Conservation (phyloP, 2,888 invertebrate species). For the Helicoverpa assulta region DNA sequence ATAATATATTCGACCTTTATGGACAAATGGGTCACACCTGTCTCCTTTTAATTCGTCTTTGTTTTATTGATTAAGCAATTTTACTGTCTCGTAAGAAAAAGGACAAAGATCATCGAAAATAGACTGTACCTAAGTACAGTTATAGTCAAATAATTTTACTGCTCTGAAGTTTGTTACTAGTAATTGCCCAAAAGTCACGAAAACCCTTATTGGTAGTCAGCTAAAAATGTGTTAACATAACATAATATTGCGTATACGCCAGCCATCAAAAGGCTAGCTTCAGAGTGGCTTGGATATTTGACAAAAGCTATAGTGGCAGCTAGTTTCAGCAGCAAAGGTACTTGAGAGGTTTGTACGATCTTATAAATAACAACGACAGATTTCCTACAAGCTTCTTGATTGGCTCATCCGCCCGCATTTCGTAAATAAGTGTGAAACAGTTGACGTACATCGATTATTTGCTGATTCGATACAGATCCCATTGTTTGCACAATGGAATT, state of each 20-base stretch:
- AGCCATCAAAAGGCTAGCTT: too few species aligned
- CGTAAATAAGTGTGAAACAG: slow-evolving; percentile 20
- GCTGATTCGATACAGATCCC: slow-evolving; percentile 23
- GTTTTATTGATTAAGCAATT: slow-evolving; percentile 5
- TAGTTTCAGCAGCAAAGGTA: too few species aligned
- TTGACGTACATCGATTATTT: slow-evolving; percentile 26
- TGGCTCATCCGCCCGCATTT: neutral
- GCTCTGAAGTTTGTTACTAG: too few species aligned
- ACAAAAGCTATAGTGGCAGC: too few species aligned
- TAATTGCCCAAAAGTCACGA: neutral
- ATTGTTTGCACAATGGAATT: slow-evolving; percentile 2
- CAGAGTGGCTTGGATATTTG: too few species aligned
- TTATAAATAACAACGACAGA: neutral
- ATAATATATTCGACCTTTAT: slow-evolving; percentile 9
- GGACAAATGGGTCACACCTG: slow-evolving; percentile 6
- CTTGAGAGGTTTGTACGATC: too few species aligned
- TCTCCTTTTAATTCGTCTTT: neutral
- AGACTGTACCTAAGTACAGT: too few species aligned
- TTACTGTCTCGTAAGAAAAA: neutral
- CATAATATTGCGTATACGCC: too few species aligned
- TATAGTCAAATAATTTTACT: too few species aligned
- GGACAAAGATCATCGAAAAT: neutral
- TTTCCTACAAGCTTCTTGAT: slow-evolving; percentile 2
- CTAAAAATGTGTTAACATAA: too few species aligned
- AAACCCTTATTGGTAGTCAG: too few species aligned